phyloP scores from a whole-genome alignment of 2,888 invertebrate species.

The Phytoseiulus persimilis region DNA sequence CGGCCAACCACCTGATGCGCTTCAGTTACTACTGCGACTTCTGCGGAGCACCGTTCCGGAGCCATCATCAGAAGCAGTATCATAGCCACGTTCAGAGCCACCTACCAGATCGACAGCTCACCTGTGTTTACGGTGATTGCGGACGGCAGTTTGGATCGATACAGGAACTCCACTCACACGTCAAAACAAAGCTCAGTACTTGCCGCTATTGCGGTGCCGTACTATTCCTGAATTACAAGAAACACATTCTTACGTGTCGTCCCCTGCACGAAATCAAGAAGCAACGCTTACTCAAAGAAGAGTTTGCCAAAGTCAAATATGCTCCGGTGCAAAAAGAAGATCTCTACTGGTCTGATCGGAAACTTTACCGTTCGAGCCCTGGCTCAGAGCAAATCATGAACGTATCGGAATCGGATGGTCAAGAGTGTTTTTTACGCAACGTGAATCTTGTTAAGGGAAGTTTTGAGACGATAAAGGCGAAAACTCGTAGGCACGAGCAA shows the following conservation, averaged over 20 bases:
- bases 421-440: neutral
- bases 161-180: slow-evolving; percentile 18
- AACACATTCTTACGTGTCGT: slow-evolving; percentile 23
- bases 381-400: neutral
- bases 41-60: slow-evolving; percentile 28
- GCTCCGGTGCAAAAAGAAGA: neutral
- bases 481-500: neutral
- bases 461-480: neutral
- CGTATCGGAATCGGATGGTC: neutral
- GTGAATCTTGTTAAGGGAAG: neutral
- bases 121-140: neutral
- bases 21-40: slow-evolving; percentile 23
- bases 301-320: slow-evolving; percentile 11
- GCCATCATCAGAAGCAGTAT: slow-evolving; percentile 28
- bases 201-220: slow-evolving; percentile 25
- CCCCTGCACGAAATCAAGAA: slow-evolving; percentile 16
- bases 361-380: neutral
- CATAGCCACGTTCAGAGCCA: slow-evolving; percentile 15
- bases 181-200: slow-evolving; percentile 19
- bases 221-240: slow-evolving; percentile 11
- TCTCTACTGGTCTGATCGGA: neutral
- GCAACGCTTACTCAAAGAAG: slow-evolving; percentile 6
- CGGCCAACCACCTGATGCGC: slow-evolving; percentile 12
- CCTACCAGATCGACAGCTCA: slow-evolving; percentile 15
- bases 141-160: neutral